Evolutionary conservation across 2,797 vertebrate genomes (phyloP), one percentile per base, ranked within the genome.

Genomic region (Pelobates cultripes): DNA sequence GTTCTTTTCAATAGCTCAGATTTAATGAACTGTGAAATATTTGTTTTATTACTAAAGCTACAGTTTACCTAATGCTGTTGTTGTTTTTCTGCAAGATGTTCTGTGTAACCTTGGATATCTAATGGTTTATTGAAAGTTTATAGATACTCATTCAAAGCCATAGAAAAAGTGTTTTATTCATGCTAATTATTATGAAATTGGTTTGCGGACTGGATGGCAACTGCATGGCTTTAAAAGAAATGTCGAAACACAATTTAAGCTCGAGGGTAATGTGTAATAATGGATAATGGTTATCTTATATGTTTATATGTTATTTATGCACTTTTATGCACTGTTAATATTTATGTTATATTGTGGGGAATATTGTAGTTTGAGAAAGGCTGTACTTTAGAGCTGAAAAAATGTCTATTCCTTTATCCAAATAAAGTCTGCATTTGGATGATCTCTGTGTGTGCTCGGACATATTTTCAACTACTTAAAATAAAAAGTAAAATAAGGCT

Each of bases 1-100:
- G 90, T 90, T 89, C 89, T 91, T 90, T 92, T 91, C 92, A 92
- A 87, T 92, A 90, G 90, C 89, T 91, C 89, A 89, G 86, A 89
- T 90, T 87, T 92, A 93, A 91, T 92, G 91, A 93, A 90, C 89
- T 92, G 91, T 90, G 90, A 92, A 92, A 90, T 93, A 92, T 90
- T 92, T 90, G 87, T 90, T 92, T 91, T 92, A 91, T 90, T 90
- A 89, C 88, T 89, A 89, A 85, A 89, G 86, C 87, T 88, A 88
- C 86, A 82, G 86, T 92, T 92, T 88, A 90, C 89, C 87, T 91
- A 88, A 74, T 83, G 57, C 77, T 79, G 82, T 71, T 83, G 76
- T 83, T 83, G 77, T 79, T 83, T 83, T 79, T 75, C 67, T 75
- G 72, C 63, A 57, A 71, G 43, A 74, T 78, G 63, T 83, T 75